Evolutionary conservation across 2,113 vertebrate species (phyloP).

Genomic region (Tychaedon coryphoeus): DNA sequence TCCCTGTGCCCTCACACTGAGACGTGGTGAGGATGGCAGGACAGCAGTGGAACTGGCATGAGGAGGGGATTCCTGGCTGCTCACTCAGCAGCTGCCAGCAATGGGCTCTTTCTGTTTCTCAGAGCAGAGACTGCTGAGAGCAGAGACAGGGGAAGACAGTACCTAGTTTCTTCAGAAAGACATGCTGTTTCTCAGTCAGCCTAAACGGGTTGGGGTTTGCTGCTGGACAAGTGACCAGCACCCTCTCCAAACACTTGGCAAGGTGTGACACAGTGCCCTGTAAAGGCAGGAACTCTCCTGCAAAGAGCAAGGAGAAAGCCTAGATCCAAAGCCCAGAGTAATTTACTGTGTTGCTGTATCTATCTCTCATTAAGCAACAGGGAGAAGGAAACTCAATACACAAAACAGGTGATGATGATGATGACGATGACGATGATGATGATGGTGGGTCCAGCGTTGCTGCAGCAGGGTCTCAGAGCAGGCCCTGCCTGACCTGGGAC

Average conservation of each 20-base stretch:
- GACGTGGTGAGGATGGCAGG: not conserved
- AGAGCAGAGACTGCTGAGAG: not conserved
- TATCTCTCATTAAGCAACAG: not conserved
- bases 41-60: not conserved
- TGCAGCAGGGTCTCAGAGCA: not conserved
- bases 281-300: not conserved
- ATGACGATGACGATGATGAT: not conserved
- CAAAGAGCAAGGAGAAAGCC: not conserved
- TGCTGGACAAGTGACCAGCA: not conserved
- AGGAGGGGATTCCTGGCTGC: not conserved
- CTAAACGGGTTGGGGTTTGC: not conserved
- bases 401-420: not conserved
- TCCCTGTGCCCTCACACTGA: not conserved
- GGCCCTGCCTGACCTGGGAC: not conserved
- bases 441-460: not conserved
- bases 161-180: not conserved
- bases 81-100: not conserved
- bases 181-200: rapidly evolving
- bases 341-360: not conserved
- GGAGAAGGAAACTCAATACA: not conserved
- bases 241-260: not conserved
- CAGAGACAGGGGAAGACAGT: not conserved
- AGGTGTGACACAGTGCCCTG: not conserved
- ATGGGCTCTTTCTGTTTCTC: not conserved
- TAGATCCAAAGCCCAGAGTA: not conserved